Base-by-base conservation (phyloP, 2,113 vertebrate genomes). In the Eolophus roseicapilla region DNA sequence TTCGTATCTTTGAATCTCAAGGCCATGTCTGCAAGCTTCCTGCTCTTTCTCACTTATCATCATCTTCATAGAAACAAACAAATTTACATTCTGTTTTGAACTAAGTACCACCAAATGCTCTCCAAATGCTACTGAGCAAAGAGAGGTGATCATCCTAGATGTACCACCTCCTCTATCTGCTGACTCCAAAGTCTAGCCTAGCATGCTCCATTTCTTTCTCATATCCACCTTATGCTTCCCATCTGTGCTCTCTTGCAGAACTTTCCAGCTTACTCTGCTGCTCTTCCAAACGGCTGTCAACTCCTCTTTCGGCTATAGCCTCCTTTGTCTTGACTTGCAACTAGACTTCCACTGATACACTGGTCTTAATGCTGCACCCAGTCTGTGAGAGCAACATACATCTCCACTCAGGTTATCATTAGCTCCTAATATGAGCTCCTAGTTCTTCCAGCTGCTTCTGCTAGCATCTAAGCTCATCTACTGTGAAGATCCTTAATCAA, bases 361-460 rank as follows among this genome's bases (percentile, higher is more conserved):
- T 13, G 4, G 1, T 88, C 41, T 68, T 49, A 87, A 91, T 27
- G 24, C 44, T 69, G 62, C 28, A 52, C 23, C 11, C 19, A 55
- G 11, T 28, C 47, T 23, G 29, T 23, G 44, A 74, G 3, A 47
- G 65, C 37, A 77, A 74, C n/a, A 47, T 0, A 0, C 6, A 15
- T 44, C 63, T 57, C 65, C 44, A 27, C 11, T 76, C 37, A 25
- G n/a, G 76, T 59, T 44, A 82, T 39, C 47, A 67, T 16, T 68
- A 70, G 29, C 20, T 64, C 47, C 52, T 78, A 69, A 39, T 16
- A 79, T 2, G 7, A 71, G 27, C 39, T 90, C 41, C 65, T 49
- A 23, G 23, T 33, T 95, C 39, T 76, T 82, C 74, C 90, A 93
- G 75, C 20, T 85, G 21, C 59, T 95, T 68, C 89, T 85, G 74